Conservation (phyloP, 2,797 vertebrate species). For the Peromyscus nudipes region DNA sequence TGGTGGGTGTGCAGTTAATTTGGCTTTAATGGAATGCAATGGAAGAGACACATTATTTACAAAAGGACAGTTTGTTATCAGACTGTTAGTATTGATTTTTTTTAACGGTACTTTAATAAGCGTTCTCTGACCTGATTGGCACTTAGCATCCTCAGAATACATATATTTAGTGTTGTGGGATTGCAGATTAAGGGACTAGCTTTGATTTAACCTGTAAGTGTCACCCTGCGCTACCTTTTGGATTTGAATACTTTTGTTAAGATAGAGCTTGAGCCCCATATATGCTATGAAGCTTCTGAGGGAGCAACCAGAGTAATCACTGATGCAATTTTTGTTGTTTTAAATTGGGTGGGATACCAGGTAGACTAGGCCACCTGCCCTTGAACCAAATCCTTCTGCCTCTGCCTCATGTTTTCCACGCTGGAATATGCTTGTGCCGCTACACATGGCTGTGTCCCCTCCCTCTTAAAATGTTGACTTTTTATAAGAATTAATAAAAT, state of each 20-base stretch:
- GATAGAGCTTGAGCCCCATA: not conserved
- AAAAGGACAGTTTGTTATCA: conserved; percentile 38
- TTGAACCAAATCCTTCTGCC: not conserved
- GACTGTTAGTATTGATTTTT: conserved; percentile 1
- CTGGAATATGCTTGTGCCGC: not conserved
- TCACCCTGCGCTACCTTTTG: not conserved
- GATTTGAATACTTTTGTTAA: conserved; percentile 50
- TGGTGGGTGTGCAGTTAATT: not conserved
- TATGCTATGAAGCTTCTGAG: not conserved
- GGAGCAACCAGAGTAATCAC: conserved; percentile 1
- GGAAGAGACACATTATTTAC: conserved; percentile 50
- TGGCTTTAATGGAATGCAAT: conserved; percentile 31
- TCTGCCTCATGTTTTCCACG: not conserved
- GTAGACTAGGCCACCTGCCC: not conserved
- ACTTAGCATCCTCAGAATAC: conserved; percentile 9
- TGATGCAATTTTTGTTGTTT: not conserved
- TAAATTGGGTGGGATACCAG: not conserved
- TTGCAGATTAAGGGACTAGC: conserved; percentile 32
- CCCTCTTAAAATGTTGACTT: not conserved
- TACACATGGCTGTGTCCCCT: not conserved
- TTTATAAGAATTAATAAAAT: conserved; percentile 40
- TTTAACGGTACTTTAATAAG: conserved; percentile 39
- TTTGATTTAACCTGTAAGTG: conserved; percentile 60
- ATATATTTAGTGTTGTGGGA: not conserved
- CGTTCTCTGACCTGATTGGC: not conserved